Evolutionary conservation across 2,888 invertebrate genomes (phyloP).

Genomic region (Pyrrhopygopsis socrates): DNA sequence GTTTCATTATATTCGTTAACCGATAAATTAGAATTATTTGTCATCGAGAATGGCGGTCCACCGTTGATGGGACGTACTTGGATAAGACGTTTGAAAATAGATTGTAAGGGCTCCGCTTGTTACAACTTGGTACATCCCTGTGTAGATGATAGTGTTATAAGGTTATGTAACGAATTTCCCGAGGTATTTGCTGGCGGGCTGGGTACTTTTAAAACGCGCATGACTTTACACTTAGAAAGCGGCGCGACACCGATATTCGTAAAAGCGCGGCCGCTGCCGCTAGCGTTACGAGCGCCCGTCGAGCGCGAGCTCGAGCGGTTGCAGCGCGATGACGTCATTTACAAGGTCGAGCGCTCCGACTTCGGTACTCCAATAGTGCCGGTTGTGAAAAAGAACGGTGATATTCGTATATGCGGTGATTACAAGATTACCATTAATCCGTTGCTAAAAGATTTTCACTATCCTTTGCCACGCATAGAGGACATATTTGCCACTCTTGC

Average conservation of each 20-base stretch:
- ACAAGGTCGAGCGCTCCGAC: conserved; percentile 60
- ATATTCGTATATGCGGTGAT: conserved; percentile 71
- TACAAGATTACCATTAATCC: conserved; percentile 79
- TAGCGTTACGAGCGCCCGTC: conserved; percentile 17
- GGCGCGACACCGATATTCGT: not conserved
- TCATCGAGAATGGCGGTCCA: conserved; percentile 75
- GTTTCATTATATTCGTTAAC: conserved; percentile 22
- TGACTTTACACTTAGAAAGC: not conserved
- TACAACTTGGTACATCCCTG: not conserved
- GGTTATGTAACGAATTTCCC: conserved; percentile 51
- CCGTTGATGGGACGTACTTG: conserved; percentile 77
- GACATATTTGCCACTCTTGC: conserved; percentile 81
- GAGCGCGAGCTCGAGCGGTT: not conserved
- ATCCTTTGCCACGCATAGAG: conserved; percentile 78
- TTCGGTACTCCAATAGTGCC: conserved; percentile 72
- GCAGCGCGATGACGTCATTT: conserved; percentile 49
- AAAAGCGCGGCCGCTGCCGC: conserved; percentile 19
- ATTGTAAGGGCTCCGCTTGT: conserved; percentile 24
- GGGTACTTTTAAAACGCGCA: conserved; percentile 49
- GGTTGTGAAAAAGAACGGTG: conserved; percentile 49
- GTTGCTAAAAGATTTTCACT: conserved; percentile 44
- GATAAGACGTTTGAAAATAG: conserved; percentile 71
- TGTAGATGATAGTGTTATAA: conserved; percentile 4
- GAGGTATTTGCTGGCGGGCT: conserved; percentile 61
- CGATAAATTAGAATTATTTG: conserved; percentile 56